phyloP scores from a whole-genome alignment of 2,888 invertebrate genomes.

The Tetrapedia diversipes region DNA sequence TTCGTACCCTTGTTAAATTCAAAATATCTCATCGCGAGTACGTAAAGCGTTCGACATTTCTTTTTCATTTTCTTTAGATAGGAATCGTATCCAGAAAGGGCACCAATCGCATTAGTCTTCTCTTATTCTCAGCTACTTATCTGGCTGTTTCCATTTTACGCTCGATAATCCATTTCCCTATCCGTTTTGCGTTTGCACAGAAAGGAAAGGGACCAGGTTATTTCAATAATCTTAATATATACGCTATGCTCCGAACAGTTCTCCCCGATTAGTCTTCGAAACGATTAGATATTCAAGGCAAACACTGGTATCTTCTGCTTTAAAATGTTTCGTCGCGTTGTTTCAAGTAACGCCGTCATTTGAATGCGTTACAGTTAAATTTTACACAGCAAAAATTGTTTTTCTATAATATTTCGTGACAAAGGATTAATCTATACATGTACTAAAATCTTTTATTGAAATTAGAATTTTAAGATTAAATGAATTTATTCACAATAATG shows the following conservation, averaged over 20 bases:
- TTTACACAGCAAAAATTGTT: not conserved
- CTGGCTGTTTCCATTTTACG: slow-evolving; percentile 8
- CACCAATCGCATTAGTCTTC: not conserved
- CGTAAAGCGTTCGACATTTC: not conserved
- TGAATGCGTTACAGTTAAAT: not conserved
- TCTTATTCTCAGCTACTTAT: slow-evolving; percentile 41
- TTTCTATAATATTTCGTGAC: no score
- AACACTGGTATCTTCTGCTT: slow-evolving; percentile 41
- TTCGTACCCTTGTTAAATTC: no score
- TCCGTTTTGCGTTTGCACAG: not conserved
- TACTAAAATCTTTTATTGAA: no score
- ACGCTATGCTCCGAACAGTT: slow-evolving; percentile 1
- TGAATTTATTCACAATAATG: no score
- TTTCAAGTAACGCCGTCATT: not conserved
- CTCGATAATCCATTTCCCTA: slow-evolving; percentile 23
- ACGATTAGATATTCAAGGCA: slow-evolving; percentile 57
- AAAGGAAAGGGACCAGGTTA: not conserved
- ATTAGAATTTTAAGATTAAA: no score
- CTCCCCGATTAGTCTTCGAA: not conserved
- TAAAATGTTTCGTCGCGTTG: slow-evolving; percentile 1
- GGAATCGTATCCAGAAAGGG: not conserved
- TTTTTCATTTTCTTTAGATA: not conserved
- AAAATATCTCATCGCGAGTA: no score
- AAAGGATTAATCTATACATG: no score
- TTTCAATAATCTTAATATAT: slow-evolving; percentile 15